Base-by-base conservation (phyloP, 37 sponge, comb jelly and placozoan genomes). In the Crambe crambe region DNA sequence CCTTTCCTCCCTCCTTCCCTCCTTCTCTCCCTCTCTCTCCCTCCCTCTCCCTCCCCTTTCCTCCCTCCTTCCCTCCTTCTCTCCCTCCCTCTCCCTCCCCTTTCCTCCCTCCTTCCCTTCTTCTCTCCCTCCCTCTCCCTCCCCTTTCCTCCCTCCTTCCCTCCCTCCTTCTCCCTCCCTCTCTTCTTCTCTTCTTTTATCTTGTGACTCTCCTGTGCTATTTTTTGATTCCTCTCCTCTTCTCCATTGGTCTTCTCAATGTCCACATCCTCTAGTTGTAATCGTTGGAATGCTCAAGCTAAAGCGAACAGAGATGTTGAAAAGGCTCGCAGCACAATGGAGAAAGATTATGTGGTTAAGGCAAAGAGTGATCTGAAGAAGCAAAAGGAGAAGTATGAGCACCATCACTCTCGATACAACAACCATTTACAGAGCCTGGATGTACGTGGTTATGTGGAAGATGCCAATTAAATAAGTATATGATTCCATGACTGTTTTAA, bases 361-460 rank as follows among this genome's bases (percentile, higher is more conserved):
- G 81, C 77, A 22, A 39, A 40, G 17, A 68, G 63, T 29, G 77
- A 68, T n/a, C 26, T 37, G 32, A 30, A 66, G 25, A 29, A 6
- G 59, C 67, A 75, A 42, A 58, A 17, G 6, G 15, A 74, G 67
- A 78, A 68, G 51, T 86, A 78, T 37, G 54, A 76, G 27, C 83
- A 82, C 36, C 82, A 78, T 59, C 59, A 76, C 38, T n/a, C 56
- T 34, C 77, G 83, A 44, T 88, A 88, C 44, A 61, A 31, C 63
- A 88, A 88, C 66, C 88, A 88, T 39, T 83, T 88, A 8, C 29
- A 78, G 30, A 82, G 83, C 43, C 34, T 88, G 27, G 54, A 76
- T 35, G 83, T 88, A 68, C 35, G 75, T 62, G 21, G 10, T n/a
- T n/a, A n/a, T n/a, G n/a, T n/a, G n/a, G n/a, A n/a, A n/a, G n/a